Evolutionary conservation across 2,888 invertebrate species (phyloP).

Genomic region (Spisula solida): DNA sequence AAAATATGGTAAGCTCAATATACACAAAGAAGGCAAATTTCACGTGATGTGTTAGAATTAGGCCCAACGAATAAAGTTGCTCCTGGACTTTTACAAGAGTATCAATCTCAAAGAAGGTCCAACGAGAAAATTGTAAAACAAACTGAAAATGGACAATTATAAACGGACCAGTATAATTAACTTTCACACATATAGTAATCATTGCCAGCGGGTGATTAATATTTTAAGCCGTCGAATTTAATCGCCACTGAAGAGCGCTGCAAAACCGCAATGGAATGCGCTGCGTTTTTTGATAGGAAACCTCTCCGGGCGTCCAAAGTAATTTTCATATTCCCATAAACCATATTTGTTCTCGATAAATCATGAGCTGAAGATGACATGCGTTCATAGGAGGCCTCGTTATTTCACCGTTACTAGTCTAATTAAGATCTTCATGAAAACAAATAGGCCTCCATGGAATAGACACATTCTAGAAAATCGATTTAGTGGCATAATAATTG

Average conservation of each 20-base stretch:
- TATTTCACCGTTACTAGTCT: neutral
- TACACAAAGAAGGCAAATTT: no score
- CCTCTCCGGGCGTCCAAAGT: neutral
- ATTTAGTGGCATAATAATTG: neutral
- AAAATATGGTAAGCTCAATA: no score
- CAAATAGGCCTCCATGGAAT: neutral
- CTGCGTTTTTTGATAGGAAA: neutral
- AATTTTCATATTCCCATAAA: neutral
- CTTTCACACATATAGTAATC: neutral
- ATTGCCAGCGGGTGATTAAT: neutral
- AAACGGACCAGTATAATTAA: neutral
- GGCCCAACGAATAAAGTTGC: no score
- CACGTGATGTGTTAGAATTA: no score
- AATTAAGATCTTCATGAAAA: conserved; percentile 11
- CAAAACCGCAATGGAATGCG: neutral
- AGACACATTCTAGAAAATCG: neutral
- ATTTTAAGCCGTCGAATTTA: neutral
- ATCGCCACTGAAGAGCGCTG: neutral
- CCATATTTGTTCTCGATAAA: conserved; percentile 16
- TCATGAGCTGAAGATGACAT: neutral
- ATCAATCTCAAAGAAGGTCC: no score
- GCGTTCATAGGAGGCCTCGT: conserved; percentile 10
- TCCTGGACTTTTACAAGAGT: no score
- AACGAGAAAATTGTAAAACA: no score
- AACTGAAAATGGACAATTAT: neutral